Conservation (phyloP, 2,888 invertebrate genomes). For the Enchytraeus crypticus region DNA sequence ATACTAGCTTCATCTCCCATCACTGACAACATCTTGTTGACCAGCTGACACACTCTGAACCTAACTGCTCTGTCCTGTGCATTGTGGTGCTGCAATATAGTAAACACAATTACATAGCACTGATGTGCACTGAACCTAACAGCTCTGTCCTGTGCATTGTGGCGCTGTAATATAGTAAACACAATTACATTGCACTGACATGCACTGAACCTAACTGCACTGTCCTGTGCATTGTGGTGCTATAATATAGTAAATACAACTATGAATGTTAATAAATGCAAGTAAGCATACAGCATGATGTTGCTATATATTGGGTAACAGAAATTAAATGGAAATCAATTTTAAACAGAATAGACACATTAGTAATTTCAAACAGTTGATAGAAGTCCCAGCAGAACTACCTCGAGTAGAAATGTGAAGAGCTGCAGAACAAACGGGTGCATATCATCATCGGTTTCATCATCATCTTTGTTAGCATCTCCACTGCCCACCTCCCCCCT, state of each 20-base stretch:
- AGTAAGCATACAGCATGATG: too few relatives aligned
- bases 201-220: slow-evolving; percentile 61
- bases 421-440: slow-evolving; percentile 56
- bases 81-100: slow-evolving; percentile 36
- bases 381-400: too few relatives aligned
- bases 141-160: slow-evolving; percentile 51
- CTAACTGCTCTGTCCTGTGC: slow-evolving; percentile 57
- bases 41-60: slow-evolving; percentile 67
- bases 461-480: slow-evolving; percentile 26
- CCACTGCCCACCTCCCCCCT: slow-evolving; percentile 2
- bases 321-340: too few relatives aligned
- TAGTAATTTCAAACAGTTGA: too few relatives aligned
- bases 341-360: too few relatives aligned
- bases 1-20: slow-evolving; percentile 68
- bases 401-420: slow-evolving; percentile 43
- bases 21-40: slow-evolving; percentile 65
- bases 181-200: slow-evolving; percentile 58
- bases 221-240: slow-evolving; percentile 50
- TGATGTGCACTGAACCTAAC: slow-evolving; percentile 69
- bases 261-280: too few relatives aligned
- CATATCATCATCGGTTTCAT: slow-evolving; percentile 49
- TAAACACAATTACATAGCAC: slow-evolving; percentile 17
- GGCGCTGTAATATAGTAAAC: slow-evolving; percentile 30
- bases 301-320: too few relatives aligned
- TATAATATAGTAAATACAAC: slow-evolving; percentile 19